Conservation (phyloP, 1,140 invertebrate genomes). For the Drosophila willistoni region DNA sequence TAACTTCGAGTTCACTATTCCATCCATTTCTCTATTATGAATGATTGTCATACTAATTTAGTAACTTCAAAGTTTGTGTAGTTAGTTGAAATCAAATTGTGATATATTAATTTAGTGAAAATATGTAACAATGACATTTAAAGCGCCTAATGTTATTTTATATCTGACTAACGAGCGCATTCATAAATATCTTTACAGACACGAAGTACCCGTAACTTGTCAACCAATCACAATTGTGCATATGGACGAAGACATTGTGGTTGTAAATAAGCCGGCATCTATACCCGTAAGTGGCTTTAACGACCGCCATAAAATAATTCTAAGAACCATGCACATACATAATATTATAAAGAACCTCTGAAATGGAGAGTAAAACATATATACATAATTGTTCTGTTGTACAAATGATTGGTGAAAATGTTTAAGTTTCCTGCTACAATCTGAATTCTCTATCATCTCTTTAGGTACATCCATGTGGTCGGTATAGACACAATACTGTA, state of each 20-base stretch:
- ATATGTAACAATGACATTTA: neutral
- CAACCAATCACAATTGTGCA: constrained; percentile 97
- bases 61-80: too few relatives aligned
- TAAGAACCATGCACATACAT: constrained; percentile 3
- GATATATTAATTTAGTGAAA: neutral
- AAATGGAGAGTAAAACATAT: too few relatives aligned
- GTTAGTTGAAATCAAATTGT: too few relatives aligned
- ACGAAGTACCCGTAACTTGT: constrained; percentile 98
- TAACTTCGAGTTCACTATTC: too few relatives aligned
- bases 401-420: too few relatives aligned
- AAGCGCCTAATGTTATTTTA: constrained; percentile 26
- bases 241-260: constrained; percentile 98
- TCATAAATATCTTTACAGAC: constrained; percentile 88
- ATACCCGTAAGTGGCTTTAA: constrained; percentile 96
- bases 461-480: constrained; percentile 97
- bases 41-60: too few relatives aligned
- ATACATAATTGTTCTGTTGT: neutral
- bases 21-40: too few relatives aligned
- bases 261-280: constrained; percentile 99
- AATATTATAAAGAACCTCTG: too few relatives aligned
- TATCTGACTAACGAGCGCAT: constrained; percentile 40
- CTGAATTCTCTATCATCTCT: neutral
- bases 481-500: constrained; percentile 97
- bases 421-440: neutral
- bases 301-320: constrained; percentile 86